Conservation (phyloP, 2,888 invertebrate genomes). For the Drosophila ustulata region DNA sequence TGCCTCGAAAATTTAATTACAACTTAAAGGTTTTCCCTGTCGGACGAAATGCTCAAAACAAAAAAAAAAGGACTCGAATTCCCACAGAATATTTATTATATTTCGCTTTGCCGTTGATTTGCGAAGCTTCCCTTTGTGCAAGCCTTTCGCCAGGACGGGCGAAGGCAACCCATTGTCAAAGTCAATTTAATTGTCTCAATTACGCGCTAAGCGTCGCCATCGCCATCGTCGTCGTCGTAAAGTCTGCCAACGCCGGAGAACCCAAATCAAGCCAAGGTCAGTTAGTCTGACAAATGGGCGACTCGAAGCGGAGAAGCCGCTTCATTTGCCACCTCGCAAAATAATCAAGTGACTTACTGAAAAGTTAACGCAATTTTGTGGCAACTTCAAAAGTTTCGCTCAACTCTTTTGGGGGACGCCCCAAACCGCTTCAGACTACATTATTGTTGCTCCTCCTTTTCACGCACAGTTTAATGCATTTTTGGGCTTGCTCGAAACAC, state of each 20-base stretch:
- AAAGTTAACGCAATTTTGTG: slow-evolving; percentile 77
- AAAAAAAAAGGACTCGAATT: slow-evolving; percentile 8
- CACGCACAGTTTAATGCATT: slow-evolving; percentile 78
- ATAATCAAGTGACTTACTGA: slow-evolving; percentile 76
- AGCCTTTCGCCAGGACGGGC: neutral
- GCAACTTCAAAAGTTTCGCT: slow-evolving; percentile 73
- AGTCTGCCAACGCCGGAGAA: slow-evolving; percentile 21
- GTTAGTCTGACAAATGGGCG: slow-evolving; percentile 19
- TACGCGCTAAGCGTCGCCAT: slow-evolving; percentile 68
- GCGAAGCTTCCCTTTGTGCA: slow-evolving; percentile 43
- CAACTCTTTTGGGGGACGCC: slow-evolving; percentile 56
- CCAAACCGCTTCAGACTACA: neutral
- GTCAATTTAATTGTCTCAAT: slow-evolving; percentile 80
- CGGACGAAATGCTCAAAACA: neutral
- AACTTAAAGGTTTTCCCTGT: slow-evolving; percentile 62
- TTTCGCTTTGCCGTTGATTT: slow-evolving; percentile 66
- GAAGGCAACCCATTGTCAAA: slow-evolving; percentile 65
- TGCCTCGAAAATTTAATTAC: slow-evolving; percentile 66
- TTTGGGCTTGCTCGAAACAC: slow-evolving; percentile 13
- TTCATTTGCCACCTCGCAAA: slow-evolving; percentile 53
- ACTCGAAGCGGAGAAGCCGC: slow-evolving; percentile 14
- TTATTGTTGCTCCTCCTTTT: slow-evolving; percentile 35
- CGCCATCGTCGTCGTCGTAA: slow-evolving; percentile 47
- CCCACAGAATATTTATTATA: slow-evolving; percentile 64
- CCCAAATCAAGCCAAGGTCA: slow-evolving; percentile 72